phyloP scores from a whole-genome alignment of 2,797 vertebrate genomes.

The Sciurus vulgaris region DNA sequence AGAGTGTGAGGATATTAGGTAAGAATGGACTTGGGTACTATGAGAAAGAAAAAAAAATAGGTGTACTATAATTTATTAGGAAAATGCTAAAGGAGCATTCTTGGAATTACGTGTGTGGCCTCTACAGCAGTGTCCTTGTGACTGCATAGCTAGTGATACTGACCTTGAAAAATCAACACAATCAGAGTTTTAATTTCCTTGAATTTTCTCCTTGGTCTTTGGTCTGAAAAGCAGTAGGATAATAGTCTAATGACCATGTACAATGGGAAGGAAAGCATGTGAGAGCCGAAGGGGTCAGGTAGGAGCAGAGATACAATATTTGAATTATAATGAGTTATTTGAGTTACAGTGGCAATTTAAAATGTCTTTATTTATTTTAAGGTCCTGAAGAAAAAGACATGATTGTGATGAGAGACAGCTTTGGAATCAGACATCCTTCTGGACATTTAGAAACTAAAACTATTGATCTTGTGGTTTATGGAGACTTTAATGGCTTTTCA shows the following conservation, averaged over 20 bases:
- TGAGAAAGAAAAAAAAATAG: background rate
- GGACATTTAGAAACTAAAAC: slow-evolving; percentile 96
- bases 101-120: background rate
- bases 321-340: background rate
- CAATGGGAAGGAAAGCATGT: background rate
- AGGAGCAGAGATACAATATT: background rate
- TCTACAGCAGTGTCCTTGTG: rapidly evolving
- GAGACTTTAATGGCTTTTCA: slow-evolving; percentile 93
- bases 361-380: slow-evolving; percentile 78
- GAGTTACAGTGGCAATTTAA: background rate
- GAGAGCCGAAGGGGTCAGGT: background rate
- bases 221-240: background rate
- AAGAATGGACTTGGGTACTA: background rate
- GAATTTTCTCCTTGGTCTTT: background rate
- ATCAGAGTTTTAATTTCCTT: background rate
- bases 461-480: slow-evolving; percentile 95
- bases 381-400: slow-evolving; percentile 94
- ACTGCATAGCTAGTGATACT: background rate
- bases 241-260: background rate
- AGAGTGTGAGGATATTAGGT: background rate
- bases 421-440: slow-evolving; percentile 95
- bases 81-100: background rate
- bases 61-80: background rate
- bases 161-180: background rate
- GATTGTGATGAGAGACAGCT: slow-evolving; percentile 95